Evolutionary conservation across 2,113 vertebrate genomes (phyloP), one percentile per base, ranked within the genome.

Genomic region (Oncorhynchus masou): DNA sequence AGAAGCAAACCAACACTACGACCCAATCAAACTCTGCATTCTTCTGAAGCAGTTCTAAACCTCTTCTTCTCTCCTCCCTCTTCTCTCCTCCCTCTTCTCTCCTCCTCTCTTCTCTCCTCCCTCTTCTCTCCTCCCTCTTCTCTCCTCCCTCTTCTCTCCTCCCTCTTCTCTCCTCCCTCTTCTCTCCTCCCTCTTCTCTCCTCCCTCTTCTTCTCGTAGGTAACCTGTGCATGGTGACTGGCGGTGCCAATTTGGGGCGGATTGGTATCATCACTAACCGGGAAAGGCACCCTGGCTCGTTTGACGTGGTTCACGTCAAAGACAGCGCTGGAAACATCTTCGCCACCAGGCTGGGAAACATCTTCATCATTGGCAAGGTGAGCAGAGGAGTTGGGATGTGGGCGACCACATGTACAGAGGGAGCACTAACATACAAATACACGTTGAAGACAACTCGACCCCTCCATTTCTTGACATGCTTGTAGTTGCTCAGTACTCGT

Each of bases 351-450:
- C 95, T 99, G 12, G 95, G 96, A 81, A 99, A 99, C 93, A 99
- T 99, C 91, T 99, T 99, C 1, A 94, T 99, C 73, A 96, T 99
- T 76, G 97, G 98, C 92, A 99, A 99, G 91, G 97, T 99, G 90
- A 96, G 85, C 15, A 29, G 31, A 11, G 34, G 20, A 70, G 20
- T 2, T 24, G 25, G 0, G 4, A n/a, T 2, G 39, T 45, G 11
- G 39, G 8, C 39, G 39, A 39, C 34, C 39, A 9, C 39, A 39
- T 7, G 6, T 6, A 1, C 34, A 6, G 34, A 34, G 8, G 34
- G 8, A 45, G 9, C 39, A 68, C 4, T 0, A 5, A 19, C 13
- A 7, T 19, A 5, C 66, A 25, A 34, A 25, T 5, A 62, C 9
- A 45, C n/a, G 1, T 54, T 19, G 5, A 5, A 54, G 16, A 54